Conservation (phyloP, 2,888 invertebrate species). For the Dasysyrphus albostriatus region DNA sequence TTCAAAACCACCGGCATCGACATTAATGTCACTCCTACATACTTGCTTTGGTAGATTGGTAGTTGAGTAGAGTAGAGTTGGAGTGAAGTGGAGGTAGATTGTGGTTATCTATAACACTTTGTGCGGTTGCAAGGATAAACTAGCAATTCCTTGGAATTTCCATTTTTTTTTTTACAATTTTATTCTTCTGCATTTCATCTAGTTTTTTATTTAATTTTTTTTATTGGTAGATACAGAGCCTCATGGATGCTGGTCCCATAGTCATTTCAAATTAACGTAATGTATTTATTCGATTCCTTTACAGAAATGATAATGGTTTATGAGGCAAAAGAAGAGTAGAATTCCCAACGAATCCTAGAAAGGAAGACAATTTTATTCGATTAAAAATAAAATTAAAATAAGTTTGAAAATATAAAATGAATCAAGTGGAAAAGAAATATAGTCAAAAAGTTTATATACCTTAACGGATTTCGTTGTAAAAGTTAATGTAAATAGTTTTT, state of each 20-base stretch:
- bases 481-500: no score
- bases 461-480: no score
- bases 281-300: slow-evolving; percentile 69
- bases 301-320: slow-evolving; percentile 32
- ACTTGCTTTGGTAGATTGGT: not conserved
- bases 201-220: slow-evolving; percentile 7
- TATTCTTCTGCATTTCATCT: slow-evolving; percentile 5
- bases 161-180: not conserved
- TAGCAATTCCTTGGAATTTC: slow-evolving; percentile 37
- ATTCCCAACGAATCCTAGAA: slow-evolving; percentile 41
- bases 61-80: not conserved
- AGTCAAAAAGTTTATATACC: not conserved
- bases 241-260: slow-evolving; percentile 54
- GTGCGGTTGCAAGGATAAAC: slow-evolving; percentile 45
- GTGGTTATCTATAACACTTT: slow-evolving; percentile 16
- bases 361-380: slow-evolving; percentile 68
- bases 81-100: not conserved
- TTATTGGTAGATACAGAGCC: slow-evolving; percentile 29
- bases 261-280: slow-evolving; percentile 72
- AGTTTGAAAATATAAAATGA: not conserved
- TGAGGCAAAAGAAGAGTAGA: slow-evolving; percentile 19
- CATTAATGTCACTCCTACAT: slow-evolving; percentile 40
- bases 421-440: not conserved
- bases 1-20: slow-evolving; percentile 46
- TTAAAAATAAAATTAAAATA: slow-evolving; percentile 48